Base-by-base conservation (phyloP, 2,888 invertebrate species). In the Beris chalybata region DNA sequence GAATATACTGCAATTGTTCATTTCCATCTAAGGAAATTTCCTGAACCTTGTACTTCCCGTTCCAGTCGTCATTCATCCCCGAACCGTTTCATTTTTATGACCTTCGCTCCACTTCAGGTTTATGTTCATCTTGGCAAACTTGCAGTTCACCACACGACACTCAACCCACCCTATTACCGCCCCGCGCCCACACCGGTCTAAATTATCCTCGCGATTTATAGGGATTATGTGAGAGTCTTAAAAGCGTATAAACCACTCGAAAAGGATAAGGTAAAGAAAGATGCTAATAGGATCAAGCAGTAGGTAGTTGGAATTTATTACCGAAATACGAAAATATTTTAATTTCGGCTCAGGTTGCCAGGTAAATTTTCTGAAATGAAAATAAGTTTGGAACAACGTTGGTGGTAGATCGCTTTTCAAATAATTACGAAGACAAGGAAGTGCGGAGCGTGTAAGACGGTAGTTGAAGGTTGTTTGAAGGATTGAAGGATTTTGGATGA, bases 161-260 rank as follows among this genome's bases (percentile, higher is more conserved):
- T 22, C 22, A 22, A 22, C 22, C 22, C 22, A 22, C 22, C 22
- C 22, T 22, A 22, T 22, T 22, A 22, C 22, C 22, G 22, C 22
- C 22, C 22, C 22, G 22, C 22, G 3, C 22, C 38, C 38, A 38
- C 9, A 38, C 7, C n/a, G 15, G 55, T 22, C 32, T 50, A 59
- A 52, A 61, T 61, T 50, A 50, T 61, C 61, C 50, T 52, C 11
- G 52, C 50, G 52, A 61, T 61, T 61, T 50, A 61, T 61, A 38
- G 52, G 15, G 61, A 61, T 61, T 61, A 61, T 61, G 61, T 61
- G 61, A 47, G 59, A 50, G 61, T 50, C 61, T 61, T 61, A 61
- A 61, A 61, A 61, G 61, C 38, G 15, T 50, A 61, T 61, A 61
- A 61, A 61, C 12, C 61, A 61, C 61, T 61, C 61, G 32, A 52